Percentiles rank a stretch among this genome's conserved stretches.
phyloP scores from a whole-genome alignment of 2,888 invertebrate species.

The Deroplatys truncata region DNA sequence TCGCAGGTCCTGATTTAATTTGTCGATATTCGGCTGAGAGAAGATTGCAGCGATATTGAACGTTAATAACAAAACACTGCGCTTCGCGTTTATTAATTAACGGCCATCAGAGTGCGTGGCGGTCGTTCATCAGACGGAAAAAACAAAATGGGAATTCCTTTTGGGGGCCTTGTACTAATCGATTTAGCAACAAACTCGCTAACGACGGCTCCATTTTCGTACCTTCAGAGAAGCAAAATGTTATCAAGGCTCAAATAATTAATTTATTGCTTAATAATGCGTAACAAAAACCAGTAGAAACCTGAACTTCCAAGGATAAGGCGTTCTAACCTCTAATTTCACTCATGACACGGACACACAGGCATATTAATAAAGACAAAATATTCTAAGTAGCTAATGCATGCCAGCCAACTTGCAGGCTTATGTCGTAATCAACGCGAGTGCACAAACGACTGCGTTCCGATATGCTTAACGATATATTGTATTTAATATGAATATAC shows the following conservation, averaged over 20 bases:
- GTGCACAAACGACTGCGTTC: too few relatives aligned
- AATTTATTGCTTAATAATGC: not conserved
- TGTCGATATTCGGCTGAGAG: not conserved
- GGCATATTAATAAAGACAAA: not conserved
- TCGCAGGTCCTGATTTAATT: not conserved
- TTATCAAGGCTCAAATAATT: not conserved
- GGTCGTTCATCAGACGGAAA: not conserved
- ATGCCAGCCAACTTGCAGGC: too few relatives aligned
- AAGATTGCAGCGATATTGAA: not conserved
- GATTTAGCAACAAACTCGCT: not conserved
- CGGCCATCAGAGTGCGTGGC: not conserved
- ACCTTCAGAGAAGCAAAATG: not conserved
- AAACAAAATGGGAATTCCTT: not conserved
- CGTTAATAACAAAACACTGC: not conserved
- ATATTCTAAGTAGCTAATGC: not conserved
- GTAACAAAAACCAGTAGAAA: not conserved
- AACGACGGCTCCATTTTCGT: not conserved
- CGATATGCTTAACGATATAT: too few relatives aligned
- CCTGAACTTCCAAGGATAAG: not conserved
- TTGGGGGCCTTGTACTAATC: not conserved
- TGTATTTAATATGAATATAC: too few relatives aligned
- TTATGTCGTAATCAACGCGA: too few relatives aligned
- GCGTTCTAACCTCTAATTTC: not conserved
- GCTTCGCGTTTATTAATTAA: not conserved
- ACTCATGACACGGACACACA: not conserved